phyloP scores from a whole-genome alignment of 2,113 vertebrate genomes.

The Pontoporia blainvillei region DNA sequence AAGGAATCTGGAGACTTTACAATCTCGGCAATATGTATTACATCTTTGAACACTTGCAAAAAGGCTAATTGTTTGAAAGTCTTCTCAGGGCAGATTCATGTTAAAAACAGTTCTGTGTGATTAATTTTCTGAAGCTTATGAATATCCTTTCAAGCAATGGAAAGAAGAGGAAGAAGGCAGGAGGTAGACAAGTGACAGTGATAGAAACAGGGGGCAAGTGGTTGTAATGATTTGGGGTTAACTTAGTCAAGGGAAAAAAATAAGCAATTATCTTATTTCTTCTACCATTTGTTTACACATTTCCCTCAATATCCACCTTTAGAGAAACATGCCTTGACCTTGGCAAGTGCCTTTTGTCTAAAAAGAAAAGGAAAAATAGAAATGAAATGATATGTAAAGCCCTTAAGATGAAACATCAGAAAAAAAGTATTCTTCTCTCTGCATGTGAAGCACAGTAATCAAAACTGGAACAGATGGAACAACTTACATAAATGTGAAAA shows the following conservation, averaged over 20 bases:
- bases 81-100: not conserved
- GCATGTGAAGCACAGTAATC: not conserved
- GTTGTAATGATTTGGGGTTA: not conserved
- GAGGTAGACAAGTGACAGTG: not conserved
- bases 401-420: not conserved
- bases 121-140: conserved; percentile 31
- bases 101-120: not conserved
- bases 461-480: not conserved
- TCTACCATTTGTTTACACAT: not conserved
- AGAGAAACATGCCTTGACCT: not conserved
- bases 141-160: not conserved
- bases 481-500: not conserved
- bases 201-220: not conserved
- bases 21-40: not conserved
- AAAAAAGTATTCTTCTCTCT: not conserved
- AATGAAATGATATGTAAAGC: not conserved
- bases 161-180: not conserved
- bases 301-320: not conserved
- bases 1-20: not conserved
- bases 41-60: conserved; percentile 10
- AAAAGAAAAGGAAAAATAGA: not conserved
- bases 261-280: not conserved
- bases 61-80: conserved; percentile 37
- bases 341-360: not conserved
- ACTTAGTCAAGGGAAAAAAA: not conserved